Conservation (phyloP, 1,140 invertebrate genomes). For the Drosophila nasuta region DNA sequence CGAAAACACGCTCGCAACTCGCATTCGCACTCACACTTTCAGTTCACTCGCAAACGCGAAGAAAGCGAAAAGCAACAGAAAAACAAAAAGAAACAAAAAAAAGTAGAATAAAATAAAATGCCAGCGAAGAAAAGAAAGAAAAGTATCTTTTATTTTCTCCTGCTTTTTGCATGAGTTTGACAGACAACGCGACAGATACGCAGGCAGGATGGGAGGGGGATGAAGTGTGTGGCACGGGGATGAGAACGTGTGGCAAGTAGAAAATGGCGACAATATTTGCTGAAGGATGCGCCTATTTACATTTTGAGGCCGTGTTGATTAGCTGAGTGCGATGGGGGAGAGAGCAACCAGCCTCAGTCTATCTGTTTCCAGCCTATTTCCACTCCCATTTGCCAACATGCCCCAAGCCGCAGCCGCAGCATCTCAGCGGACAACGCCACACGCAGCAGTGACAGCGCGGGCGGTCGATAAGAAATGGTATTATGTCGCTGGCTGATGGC, state of each 20-base stretch:
- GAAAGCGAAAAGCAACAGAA: conserved; percentile 70
- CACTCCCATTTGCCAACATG: conserved; percentile 4
- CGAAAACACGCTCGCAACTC: conserved; percentile 62
- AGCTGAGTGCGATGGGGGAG: conserved; percentile 68
- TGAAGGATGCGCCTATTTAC: conserved; percentile 73
- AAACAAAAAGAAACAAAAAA: conserved; percentile 42
- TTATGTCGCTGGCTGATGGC: conserved; percentile 35
- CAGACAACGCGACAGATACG: conserved; percentile 65
- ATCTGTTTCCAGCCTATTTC: background rate
- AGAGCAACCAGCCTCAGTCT: background rate
- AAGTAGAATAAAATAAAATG: conserved; percentile 20
- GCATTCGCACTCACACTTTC: conserved; percentile 37
- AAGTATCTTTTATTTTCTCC: conserved; percentile 62
- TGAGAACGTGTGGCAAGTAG: conserved; percentile 40
- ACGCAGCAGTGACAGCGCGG: conserved; percentile 45
- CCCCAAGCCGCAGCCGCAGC: conserved; percentile 29
- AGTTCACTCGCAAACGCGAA: conserved; percentile 47
- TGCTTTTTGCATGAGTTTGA: conserved; percentile 63
- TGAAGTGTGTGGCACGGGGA: conserved; percentile 49
- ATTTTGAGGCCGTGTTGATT: conserved; percentile 81
- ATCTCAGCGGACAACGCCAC: conserved; percentile 40
- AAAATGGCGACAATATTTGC: conserved; percentile 83
- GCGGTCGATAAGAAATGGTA: conserved; percentile 71
- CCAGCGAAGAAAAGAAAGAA: conserved; percentile 52
- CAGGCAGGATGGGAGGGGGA: conserved; percentile 42